Evolutionary conservation across 2,888 invertebrate species (phyloP).

Genomic region (Odontocerum albicorne): DNA sequence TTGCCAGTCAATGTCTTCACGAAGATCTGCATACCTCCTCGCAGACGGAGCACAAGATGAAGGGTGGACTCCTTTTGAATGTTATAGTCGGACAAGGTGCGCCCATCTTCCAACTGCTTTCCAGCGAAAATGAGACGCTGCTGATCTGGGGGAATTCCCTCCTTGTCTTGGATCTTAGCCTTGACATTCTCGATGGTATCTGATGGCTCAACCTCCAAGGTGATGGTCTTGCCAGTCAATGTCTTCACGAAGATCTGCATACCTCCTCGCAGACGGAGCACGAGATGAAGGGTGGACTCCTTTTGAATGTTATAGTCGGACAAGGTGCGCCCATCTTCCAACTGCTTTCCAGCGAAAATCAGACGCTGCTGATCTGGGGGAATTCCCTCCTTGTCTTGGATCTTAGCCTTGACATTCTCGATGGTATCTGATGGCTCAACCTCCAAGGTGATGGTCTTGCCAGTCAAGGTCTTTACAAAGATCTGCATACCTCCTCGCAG

Average conservation of each 20-base stretch:
- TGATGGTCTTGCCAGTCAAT: conserved; percentile 61
- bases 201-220: conserved; percentile 60
- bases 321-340: conserved; percentile 60
- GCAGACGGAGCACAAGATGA: conserved; percentile 54
- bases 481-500: conserved; percentile 88
- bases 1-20: conserved; percentile 51
- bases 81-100: conserved; percentile 68
- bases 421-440: conserved; percentile 62
- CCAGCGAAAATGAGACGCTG: conserved; percentile 92
- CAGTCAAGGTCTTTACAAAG: conserved; percentile 59
- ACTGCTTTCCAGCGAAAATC: conserved; percentile 59
- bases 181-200: conserved; percentile 68
- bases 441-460: conserved; percentile 59
- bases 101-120: conserved; percentile 91
- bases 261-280: conserved; percentile 61
- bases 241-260: conserved; percentile 67
- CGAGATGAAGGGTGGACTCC: conserved; percentile 56
- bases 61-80: conserved; percentile 64
- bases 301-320: conserved; percentile 63
- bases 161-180: conserved; percentile 60
- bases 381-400: conserved; percentile 58
- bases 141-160: conserved; percentile 74
- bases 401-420: conserved; percentile 58
- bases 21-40: conserved; percentile 69
- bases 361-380: conserved; percentile 60